phyloP scores from a whole-genome alignment of 2,113 vertebrate genomes.

The Pseudonaja textilis region DNA sequence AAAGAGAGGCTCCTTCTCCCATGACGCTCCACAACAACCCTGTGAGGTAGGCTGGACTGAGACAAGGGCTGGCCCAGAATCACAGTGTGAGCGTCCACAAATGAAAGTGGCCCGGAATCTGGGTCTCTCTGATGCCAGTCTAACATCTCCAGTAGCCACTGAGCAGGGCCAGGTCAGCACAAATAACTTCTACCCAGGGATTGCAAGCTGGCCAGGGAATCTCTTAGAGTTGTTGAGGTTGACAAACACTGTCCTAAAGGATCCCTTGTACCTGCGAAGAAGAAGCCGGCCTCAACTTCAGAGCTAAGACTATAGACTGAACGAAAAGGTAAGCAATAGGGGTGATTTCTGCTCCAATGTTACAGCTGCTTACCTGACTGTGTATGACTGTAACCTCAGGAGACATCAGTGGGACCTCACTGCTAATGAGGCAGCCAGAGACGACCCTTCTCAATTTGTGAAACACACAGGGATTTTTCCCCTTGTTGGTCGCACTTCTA shows the following conservation, averaged over 20 bases:
- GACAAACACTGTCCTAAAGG: background rate
- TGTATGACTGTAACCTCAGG: background rate
- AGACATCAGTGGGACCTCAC: background rate
- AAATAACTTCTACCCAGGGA: background rate
- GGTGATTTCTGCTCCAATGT: background rate
- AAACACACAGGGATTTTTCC: slow-evolving; percentile 5
- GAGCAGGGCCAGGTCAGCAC: background rate
- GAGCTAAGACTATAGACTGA: background rate
- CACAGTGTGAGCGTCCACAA: background rate
- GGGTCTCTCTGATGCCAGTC: background rate
- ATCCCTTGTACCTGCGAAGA: background rate
- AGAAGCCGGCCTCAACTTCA: background rate
- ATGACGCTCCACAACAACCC: background rate
- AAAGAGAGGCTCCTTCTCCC: background rate
- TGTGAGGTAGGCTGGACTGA: background rate
- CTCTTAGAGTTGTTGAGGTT: background rate
- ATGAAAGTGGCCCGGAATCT: background rate
- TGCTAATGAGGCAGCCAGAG: slow-evolving; percentile 7
- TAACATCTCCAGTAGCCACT: background rate
- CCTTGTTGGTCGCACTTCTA: slow-evolving; percentile 58
- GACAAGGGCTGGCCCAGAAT: background rate
- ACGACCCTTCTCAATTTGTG: background rate
- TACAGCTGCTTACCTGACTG: background rate
- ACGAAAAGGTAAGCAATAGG: slow-evolving; percentile 20
- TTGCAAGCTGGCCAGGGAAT: background rate